These are phyloP conservation scores for Allobates femoralis DNA, from an alignment of 2,797 vertebrate species.

Conservation along the genomic window DNA sequence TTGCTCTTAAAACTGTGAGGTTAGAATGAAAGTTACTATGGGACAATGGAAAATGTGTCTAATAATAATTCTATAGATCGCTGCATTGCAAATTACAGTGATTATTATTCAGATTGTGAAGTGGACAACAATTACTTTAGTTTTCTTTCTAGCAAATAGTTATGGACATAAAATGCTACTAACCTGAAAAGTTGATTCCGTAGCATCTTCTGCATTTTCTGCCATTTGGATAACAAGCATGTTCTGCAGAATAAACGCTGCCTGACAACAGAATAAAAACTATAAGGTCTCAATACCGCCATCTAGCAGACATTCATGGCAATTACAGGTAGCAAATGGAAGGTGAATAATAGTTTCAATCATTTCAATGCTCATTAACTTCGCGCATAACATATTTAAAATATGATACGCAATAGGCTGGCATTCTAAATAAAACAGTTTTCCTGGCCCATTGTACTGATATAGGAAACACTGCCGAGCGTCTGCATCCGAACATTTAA, in stretches of 20 bases:
- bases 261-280: constrained; percentile 79
- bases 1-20: background rate
- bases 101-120: background rate
- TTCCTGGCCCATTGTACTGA: background rate
- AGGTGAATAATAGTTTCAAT: background rate
- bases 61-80: background rate
- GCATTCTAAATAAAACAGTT: background rate
- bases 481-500: too few relatives aligned
- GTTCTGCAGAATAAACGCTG: constrained; percentile 96
- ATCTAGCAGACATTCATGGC: constrained; percentile 74
- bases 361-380: background rate
- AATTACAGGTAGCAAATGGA: constrained; percentile 19
- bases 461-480: background rate
- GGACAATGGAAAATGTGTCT: background rate
- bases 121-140: background rate
- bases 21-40: background rate
- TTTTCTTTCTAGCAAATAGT: background rate
- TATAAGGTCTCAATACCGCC: constrained; percentile 78
- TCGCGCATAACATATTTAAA: background rate
- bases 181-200: constrained; percentile 91
- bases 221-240: constrained; percentile 91
- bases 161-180: constrained; percentile 65
- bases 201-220: constrained; percentile 80
- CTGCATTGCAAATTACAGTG: background rate
- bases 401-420: background rate